Evolutionary conservation across 2,888 invertebrate genomes (phyloP).

Genomic region (Cactoblastis cactorum): DNA sequence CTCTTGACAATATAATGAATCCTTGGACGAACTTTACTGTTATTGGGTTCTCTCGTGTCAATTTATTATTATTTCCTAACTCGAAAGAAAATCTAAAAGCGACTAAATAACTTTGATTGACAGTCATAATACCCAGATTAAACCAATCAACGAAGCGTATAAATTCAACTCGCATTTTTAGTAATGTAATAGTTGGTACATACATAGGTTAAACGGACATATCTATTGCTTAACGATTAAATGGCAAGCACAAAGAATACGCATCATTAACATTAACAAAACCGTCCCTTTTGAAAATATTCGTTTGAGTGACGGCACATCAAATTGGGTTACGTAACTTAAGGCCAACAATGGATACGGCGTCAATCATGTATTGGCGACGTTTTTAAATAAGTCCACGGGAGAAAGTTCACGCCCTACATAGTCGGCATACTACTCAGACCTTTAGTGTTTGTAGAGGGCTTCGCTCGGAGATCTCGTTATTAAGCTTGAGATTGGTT

Average conservation of each 20-base stretch:
- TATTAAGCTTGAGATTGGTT: slow-evolving; percentile 41
- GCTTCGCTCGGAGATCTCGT: neutral
- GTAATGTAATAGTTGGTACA: slow-evolving; percentile 51
- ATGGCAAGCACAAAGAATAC: slow-evolving; percentile 71
- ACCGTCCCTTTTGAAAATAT: slow-evolving; percentile 61
- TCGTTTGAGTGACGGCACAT: slow-evolving; percentile 66
- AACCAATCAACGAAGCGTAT: slow-evolving; percentile 34
- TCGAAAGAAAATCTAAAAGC: neutral
- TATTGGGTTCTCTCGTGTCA: slow-evolving; percentile 14
- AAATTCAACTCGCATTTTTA: slow-evolving; percentile 39
- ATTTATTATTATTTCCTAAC: slow-evolving; percentile 16
- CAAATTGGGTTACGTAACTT: slow-evolving; percentile 64
- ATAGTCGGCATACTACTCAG: slow-evolving; percentile 44
- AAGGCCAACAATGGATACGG: slow-evolving; percentile 59
- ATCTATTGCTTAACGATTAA: slow-evolving; percentile 70
- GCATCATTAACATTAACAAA: slow-evolving; percentile 74
- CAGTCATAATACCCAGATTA: slow-evolving; percentile 29
- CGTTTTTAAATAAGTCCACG: slow-evolving; percentile 73
- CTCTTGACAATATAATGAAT: slow-evolving; percentile 17
- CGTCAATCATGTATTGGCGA: slow-evolving; percentile 73
- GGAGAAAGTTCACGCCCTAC: slow-evolving; percentile 57
- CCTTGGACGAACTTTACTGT: neutral
- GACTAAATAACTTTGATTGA: slow-evolving; percentile 18
- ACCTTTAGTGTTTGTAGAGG: slow-evolving; percentile 9
- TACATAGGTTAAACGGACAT: slow-evolving; percentile 58